Percentiles rank a stretch among this genome's conserved stretches.
These are phyloP conservation scores for Psittacula echo DNA, from an alignment of 2,797 vertebrate species.

Conservation along the genomic window DNA sequence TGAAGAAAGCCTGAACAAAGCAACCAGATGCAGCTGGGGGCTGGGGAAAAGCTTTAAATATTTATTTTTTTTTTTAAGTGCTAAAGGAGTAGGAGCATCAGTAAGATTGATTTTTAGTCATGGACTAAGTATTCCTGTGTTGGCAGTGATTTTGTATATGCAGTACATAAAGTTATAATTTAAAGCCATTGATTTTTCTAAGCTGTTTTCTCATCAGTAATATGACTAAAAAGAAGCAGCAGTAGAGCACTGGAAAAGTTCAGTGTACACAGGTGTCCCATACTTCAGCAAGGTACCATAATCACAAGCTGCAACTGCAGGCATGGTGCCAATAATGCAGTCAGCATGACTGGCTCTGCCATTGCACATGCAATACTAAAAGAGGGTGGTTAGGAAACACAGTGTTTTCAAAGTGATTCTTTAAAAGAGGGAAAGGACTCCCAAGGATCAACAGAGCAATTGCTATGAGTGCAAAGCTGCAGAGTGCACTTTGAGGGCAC, in stretches of 20 bases:
- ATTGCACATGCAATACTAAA: neutral
- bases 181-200: slow-evolving; percentile 73
- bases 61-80: neutral
- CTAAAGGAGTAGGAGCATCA: slow-evolving; percentile 48
- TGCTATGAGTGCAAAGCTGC: neutral
- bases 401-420: neutral
- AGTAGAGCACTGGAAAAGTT: slow-evolving; percentile 17
- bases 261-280: neutral
- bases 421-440: neutral
- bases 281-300: neutral
- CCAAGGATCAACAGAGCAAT: neutral
- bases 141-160: slow-evolving; percentile 63
- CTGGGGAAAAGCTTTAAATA: neutral
- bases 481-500: neutral
- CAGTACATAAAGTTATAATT: slow-evolving; percentile 71
- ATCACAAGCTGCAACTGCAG: neutral
- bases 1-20: slow-evolving; percentile 92
- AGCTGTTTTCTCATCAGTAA: slow-evolving; percentile 73
- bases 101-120: slow-evolving; percentile 69
- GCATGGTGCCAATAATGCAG: neutral
- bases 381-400: neutral
- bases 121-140: slow-evolving; percentile 63
- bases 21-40: slow-evolving; percentile 84
- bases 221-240: slow-evolving; percentile 46
- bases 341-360: neutral